Conservation (phyloP, 2,888 invertebrate genomes). For the Orchesella flavescens region DNA sequence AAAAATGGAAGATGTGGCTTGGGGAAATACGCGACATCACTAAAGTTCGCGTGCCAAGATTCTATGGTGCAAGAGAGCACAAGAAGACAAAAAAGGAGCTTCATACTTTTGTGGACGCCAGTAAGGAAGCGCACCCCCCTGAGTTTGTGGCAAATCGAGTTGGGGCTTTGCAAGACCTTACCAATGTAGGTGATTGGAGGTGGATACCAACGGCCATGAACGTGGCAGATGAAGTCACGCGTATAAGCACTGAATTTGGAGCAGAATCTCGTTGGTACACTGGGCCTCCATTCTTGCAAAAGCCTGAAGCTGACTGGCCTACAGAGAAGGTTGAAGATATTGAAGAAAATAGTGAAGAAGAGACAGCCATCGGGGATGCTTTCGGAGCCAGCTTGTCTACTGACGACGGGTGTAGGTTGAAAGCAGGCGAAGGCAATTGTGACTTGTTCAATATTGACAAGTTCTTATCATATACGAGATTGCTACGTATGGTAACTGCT, state of each 20-base stretch:
- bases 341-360: no score
- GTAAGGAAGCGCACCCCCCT: background rate
- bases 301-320: no score
- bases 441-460: no score
- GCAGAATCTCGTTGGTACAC: background rate
- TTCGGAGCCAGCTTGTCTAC: background rate
- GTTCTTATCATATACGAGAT: background rate
- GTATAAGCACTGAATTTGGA: background rate
- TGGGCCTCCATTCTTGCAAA: no score
- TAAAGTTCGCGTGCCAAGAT: background rate
- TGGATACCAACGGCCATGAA: conserved; percentile 29
- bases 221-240: conserved; percentile 23
- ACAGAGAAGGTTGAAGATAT: no score
- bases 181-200: background rate
- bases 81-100: background rate
- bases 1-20: background rate
- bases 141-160: conserved; percentile 33
- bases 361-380: background rate
- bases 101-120: conserved; percentile 11
- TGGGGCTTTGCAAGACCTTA: conserved; percentile 36
- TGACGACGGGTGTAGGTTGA: background rate
- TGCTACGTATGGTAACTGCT: background rate
- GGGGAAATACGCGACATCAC: background rate
- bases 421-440: no score
- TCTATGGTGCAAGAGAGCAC: background rate